These are phyloP conservation scores for Serilophus lunatus DNA, from an alignment of 2,113 vertebrate species.

Conservation along the genomic window DNA sequence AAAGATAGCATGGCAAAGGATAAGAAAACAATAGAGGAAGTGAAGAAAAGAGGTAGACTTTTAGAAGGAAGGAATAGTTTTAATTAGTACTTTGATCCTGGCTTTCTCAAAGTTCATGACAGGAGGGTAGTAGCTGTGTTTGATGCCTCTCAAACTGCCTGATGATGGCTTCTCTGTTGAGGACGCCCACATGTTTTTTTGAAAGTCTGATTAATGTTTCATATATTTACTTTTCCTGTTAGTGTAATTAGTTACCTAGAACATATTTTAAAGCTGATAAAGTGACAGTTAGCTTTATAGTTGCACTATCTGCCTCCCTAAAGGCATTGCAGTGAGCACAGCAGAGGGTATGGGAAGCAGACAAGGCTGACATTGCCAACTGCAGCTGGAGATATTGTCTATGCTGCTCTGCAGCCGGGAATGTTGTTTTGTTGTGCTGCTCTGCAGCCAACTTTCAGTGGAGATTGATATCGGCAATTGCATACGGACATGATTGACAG, in stretches of 20 bases:
- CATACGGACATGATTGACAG: background rate
- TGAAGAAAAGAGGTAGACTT: background rate
- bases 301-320: background rate
- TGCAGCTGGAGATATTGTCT: background rate
- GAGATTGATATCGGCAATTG: background rate
- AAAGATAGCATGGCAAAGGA: background rate
- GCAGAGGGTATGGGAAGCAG: background rate
- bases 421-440: background rate
- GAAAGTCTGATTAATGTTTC: background rate
- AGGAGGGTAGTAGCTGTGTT: background rate
- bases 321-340: fast-evolving
- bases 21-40: background rate
- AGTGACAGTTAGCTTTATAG: background rate
- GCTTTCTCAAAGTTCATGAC: background rate
- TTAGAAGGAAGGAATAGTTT: background rate
- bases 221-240: background rate
- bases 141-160: background rate
- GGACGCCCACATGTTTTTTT: background rate
- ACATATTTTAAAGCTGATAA: background rate
- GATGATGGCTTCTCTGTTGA: background rate
- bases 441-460: background rate
- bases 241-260: background rate
- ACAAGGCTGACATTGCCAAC: background rate
- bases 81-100: background rate
- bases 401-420: background rate